A percentile compares a stretch with the other conserved stretches of the same genome.
These are phyloP conservation scores for Nesidiocoris tenuis DNA, from an alignment of 2,888 invertebrate genomes.

Conservation along the genomic window DNA sequence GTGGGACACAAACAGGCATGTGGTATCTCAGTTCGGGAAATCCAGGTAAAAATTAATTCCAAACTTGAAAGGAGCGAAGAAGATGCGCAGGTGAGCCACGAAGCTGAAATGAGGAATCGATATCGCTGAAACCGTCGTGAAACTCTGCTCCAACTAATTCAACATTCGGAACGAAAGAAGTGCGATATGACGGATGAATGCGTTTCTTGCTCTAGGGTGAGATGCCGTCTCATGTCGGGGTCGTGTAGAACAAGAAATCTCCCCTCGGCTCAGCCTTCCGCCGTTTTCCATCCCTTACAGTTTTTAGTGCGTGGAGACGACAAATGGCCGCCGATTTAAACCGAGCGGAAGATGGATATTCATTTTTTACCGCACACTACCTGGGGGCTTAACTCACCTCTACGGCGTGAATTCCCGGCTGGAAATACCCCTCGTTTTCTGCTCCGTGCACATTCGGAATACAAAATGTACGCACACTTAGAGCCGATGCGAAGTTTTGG, in stretches of 20 bases:
- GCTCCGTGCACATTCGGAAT: not conserved
- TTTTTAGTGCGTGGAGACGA: slow-evolving; percentile 10
- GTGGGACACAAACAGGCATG: no score
- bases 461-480: not conserved
- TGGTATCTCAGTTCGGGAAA: no score
- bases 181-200: not conserved
- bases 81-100: no score
- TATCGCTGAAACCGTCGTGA: no score
- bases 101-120: no score
- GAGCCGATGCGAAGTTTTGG: not conserved
- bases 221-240: not conserved
- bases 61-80: no score
- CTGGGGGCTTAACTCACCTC: not conserved
- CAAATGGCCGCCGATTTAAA: slow-evolving; percentile 25
- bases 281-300: not conserved
- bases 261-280: not conserved
- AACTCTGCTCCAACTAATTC: not conserved
- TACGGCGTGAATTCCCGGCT: not conserved
- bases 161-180: not conserved
- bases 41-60: no score
- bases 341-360: slow-evolving; percentile 20
- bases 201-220: not conserved
- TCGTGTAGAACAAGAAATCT: not conserved
- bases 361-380: slow-evolving; percentile 9
- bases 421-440: not conserved